Base-by-base conservation (phyloP, 2,797 vertebrate genomes). In the Darevskia nairensis region DNA sequence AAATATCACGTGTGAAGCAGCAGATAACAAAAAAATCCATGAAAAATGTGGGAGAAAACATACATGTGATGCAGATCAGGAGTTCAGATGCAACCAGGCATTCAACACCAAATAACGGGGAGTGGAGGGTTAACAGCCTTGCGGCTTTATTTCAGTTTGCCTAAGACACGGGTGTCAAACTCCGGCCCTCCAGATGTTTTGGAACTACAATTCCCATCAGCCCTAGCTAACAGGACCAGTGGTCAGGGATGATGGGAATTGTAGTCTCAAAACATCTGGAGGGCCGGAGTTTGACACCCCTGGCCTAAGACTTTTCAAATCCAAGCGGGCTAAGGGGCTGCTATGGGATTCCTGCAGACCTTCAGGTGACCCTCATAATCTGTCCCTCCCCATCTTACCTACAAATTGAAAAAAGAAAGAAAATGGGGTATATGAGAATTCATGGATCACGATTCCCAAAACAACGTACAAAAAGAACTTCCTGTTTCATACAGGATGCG, bases 1-100 rank as follows among this genome's bases (percentile, higher is more conserved):
- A 80, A 89, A 76, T 55, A 29, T 41, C 44, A 68, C 61, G 39
- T n/a, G 41, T 76, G 83, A 80, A 19, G 44, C 55, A 81, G 8
- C 23, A 11, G 17, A 64, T 8, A 11, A 85, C n/a, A n/a, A n/a
- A 3, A 66, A 80, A 80, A 80, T 50, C 35, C 27, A 69, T 69
- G 74, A 82, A 41, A 69, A 80, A 85, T 9, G 50, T n/a, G 77
- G 77, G 46, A 72, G 44, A 80, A 64, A 84, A 85, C n/a, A 55
- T 35, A 85, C 21, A 39, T 23, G 27, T 39, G 59, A 27, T 76
- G 64, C 11, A 41, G 29, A 10, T 41, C 19, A 7, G 17, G 77
- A 81, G 50, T 85, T 74, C 39, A 19, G 39, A 5, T 11, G 19
- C 75, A 59, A 21, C 35, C 23, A 29, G 39, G 44, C 21, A 13